phyloP scores from a whole-genome alignment of 2,888 invertebrate species.

The Plagiodera versicolora region DNA sequence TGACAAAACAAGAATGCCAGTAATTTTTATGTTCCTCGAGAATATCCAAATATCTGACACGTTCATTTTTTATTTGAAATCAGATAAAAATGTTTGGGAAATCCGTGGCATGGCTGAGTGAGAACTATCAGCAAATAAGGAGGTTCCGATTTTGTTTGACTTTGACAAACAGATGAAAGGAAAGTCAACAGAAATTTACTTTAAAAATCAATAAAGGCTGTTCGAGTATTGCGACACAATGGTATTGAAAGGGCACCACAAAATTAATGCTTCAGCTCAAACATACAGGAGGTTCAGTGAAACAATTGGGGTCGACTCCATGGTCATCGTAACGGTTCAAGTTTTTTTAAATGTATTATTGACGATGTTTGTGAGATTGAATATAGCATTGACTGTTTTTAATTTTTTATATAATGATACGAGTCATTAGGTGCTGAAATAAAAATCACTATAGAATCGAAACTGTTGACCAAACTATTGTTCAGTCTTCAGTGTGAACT shows the following conservation, averaged over 20 bases:
- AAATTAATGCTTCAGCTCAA: neutral
- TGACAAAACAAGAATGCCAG: constrained; percentile 8
- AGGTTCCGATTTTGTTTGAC: constrained; percentile 38
- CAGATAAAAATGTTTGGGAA: constrained; percentile 37
- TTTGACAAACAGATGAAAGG: constrained; percentile 37
- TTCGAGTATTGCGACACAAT: constrained; percentile 28
- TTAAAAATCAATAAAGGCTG: constrained; percentile 40
- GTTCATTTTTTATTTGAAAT: constrained; percentile 23
- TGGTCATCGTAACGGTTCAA: no score
- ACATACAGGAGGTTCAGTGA: neutral
- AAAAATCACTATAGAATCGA: no score
- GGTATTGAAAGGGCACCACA: constrained; percentile 6
- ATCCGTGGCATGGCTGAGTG: constrained; percentile 36
- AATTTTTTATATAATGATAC: no score
- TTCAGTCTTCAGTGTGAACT: no score
- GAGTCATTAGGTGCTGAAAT: no score
- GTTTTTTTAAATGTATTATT: no score
- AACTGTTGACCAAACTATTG: no score
- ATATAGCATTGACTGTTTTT: no score
- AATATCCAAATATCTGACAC: constrained; percentile 19
- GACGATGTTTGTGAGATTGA: no score
- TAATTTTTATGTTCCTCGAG: constrained; percentile 14
- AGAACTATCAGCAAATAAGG: constrained; percentile 44
- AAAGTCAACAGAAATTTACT: constrained; percentile 37
- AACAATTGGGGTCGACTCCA: neutral